Conservation (phyloP, 1,140 invertebrate species). For the Zaprionus vittiger region DNA sequence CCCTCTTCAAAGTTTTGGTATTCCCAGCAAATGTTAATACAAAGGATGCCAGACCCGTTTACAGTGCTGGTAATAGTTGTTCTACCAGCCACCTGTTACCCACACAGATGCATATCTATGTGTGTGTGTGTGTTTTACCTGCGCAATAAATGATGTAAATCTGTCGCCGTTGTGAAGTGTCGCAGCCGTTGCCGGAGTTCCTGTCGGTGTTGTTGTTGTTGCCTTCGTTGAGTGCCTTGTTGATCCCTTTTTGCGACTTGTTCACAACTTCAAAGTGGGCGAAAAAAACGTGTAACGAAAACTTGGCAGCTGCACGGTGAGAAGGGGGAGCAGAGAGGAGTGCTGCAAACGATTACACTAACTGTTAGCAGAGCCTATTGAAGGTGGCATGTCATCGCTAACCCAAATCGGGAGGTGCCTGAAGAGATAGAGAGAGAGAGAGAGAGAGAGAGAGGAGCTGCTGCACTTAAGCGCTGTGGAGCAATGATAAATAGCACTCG, state of each 20-base stretch:
- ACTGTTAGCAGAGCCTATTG: constrained; percentile 36
- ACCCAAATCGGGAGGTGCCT: constrained; percentile 8
- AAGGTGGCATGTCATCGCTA: constrained; percentile 37
- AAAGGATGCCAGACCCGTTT: neutral
- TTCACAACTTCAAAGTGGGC: constrained; percentile 60
- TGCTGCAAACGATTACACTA: constrained; percentile 9
- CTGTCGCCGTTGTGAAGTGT: constrained; percentile 67
- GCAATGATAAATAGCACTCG: constrained; percentile 71
- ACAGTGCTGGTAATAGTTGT: constrained; percentile 34
- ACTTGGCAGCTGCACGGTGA: constrained; percentile 50
- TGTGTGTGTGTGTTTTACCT: constrained; percentile 36
- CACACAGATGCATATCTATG: neutral
- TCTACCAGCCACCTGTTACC: constrained; percentile 46
- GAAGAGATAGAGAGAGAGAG: neutral
- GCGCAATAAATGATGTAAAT: constrained; percentile 77
- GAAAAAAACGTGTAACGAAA: constrained; percentile 47
- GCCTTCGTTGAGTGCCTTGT: constrained; percentile 64
- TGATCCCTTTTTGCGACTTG: constrained; percentile 68
- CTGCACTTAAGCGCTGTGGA: constrained; percentile 54
- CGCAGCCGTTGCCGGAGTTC: constrained; percentile 50
- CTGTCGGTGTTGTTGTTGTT: constrained; percentile 9
- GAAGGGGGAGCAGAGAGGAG: neutral
- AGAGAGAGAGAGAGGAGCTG: constrained; percentile 22
- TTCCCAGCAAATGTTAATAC: neutral
- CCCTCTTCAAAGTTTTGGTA: neutral